Percentiles rank a stretch among this genome's conserved stretches.
Conservation (phyloP, 2,113 vertebrate genomes). For the Panthera tigris region DNA sequence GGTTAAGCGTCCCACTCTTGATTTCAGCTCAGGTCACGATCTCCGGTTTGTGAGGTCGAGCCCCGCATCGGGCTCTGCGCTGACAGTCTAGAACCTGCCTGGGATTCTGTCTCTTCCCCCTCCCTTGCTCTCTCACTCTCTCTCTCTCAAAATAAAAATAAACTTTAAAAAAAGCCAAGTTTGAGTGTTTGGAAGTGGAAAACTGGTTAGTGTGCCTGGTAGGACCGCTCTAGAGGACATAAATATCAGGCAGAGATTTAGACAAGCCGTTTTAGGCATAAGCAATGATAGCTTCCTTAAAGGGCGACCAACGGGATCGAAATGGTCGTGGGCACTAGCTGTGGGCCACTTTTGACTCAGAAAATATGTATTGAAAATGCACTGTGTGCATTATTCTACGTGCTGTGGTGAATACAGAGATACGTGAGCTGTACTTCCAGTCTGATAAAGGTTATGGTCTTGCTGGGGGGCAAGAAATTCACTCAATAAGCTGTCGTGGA, state of each 20-base stretch:
- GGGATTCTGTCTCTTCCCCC: too few relatives aligned
- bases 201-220: background rate
- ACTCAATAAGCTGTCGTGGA: background rate
- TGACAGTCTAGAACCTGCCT: too few relatives aligned
- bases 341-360: background rate
- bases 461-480: background rate
- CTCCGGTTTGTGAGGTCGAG: too few relatives aligned
- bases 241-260: background rate
- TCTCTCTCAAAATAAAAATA: too few relatives aligned
- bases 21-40: too few relatives aligned
- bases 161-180: background rate
- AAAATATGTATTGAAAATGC: background rate
- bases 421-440: background rate
- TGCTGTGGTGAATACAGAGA: background rate
- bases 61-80: too few relatives aligned
- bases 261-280: background rate
- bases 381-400: background rate
- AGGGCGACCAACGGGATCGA: background rate
- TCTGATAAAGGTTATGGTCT: background rate
- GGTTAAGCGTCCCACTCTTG: too few relatives aligned
- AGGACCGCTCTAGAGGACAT: background rate
- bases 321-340: background rate
- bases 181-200: background rate
- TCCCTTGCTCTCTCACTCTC: too few relatives aligned
- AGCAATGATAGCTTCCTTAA: background rate